Evolutionary conservation across 2,797 vertebrate genomes (phyloP), one percentile per base, ranked within the genome.

Genomic region (Pteropus rufus): DNA sequence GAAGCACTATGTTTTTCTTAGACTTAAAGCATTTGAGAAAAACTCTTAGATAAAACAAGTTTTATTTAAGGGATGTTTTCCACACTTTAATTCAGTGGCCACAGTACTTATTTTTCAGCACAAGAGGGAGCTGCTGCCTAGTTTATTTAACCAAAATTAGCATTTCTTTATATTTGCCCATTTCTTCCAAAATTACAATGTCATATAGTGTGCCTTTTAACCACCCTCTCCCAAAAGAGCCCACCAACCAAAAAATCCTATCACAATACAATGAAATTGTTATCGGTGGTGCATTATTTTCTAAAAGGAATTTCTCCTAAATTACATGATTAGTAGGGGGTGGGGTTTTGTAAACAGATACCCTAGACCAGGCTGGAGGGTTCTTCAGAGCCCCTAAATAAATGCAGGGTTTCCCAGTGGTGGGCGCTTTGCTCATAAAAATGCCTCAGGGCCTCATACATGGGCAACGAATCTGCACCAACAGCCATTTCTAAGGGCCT

Each of bases 121-220:
- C 97, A 95, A 97, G 98, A 98, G 97, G 0, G 98, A 64, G 98
- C 97, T 98, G 96, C 95, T 82, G 97, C 41, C 86, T 89, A 82
- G 98, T 54, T 96, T 96, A 95, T 98, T 95, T 98, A 94, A 24
- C 1, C 7, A 0, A 90, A 19, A 65, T n/a, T n/a, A 31, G 7
- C 16, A 2, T 90, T 58, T 76, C n/a, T 87, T 49, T 31, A 67
- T 31, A 14, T 34, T 83, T 86, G 58, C 2, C 10, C 10, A 10
- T 36, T 95, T 88, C 56, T 70, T 75, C 49, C 58, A 19, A 39
- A 82, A 65, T 52, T 34, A n/a, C 4, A 39, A 23, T 60, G 29
- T 10, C 11, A 21, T 60, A 10, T 23, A 46, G 31, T 39, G n/a
- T 58, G 36, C 8, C 24, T 7, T 90, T 86, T 87, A 94, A 65